These are phyloP conservation scores for Ephialtes manifestator DNA, from an alignment of 2,888 invertebrate species.

Conservation along the genomic window DNA sequence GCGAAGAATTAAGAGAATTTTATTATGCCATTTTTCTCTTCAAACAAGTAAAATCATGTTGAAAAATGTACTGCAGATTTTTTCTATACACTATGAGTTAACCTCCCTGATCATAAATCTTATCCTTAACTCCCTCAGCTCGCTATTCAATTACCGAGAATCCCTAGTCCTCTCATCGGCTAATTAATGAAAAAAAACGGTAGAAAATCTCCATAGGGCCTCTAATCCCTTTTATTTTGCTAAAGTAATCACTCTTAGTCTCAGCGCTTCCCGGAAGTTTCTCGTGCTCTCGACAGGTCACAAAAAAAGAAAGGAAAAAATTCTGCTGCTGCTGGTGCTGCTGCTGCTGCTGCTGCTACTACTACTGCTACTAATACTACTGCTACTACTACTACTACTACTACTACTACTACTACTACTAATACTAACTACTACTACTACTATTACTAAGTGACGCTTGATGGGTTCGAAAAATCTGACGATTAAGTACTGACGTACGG, in stretches of 20 bases:
- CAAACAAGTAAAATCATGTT: neutral
- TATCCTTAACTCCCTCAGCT: neutral
- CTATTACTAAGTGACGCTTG: conserved; percentile 35
- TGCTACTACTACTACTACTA: too few species aligned
- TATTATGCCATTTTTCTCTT: neutral
- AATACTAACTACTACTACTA: too few species aligned
- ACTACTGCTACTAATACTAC: too few species aligned
- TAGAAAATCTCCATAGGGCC: neutral
- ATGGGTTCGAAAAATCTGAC: conserved; percentile 41
- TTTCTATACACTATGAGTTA: too few species aligned
- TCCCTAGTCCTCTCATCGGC: conserved; percentile 18
- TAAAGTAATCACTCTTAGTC: conserved; percentile 48
- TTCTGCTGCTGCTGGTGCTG: neutral
- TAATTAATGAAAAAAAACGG: conserved; percentile 38
- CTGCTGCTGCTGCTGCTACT: too few species aligned
- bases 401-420: too few species aligned
- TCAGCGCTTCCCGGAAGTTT: conserved; percentile 19
- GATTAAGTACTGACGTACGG: conserved; percentile 1
- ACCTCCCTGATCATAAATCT: neutral
- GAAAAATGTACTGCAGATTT: neutral
- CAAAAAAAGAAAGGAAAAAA: conserved; percentile 1
- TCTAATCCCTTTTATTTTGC: conserved; percentile 17
- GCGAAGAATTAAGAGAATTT: neutral
- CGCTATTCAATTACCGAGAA: conserved; percentile 5
- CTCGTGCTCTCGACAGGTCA: conserved; percentile 8